Evolutionary conservation across 2,888 invertebrate genomes (phyloP).

Genomic region (Mactromeris polynyma): DNA sequence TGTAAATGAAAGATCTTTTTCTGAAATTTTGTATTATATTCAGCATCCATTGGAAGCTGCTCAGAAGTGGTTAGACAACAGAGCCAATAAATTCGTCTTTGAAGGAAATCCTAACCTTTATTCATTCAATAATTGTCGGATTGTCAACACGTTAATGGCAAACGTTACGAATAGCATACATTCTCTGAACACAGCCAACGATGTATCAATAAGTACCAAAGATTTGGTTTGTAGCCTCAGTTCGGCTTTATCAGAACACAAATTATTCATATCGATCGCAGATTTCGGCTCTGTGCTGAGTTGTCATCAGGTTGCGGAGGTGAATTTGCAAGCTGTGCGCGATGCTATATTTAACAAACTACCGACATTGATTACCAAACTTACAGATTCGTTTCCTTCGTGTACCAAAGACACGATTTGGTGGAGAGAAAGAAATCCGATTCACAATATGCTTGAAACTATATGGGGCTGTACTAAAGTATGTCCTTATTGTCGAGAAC

Average conservation of each 20-base stretch:
- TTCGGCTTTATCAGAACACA: not conserved
- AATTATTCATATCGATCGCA: not conserved
- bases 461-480: not conserved
- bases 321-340: not conserved
- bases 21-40: not conserved
- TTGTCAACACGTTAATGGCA: not conserved
- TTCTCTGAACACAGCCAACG: not conserved
- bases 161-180: not conserved
- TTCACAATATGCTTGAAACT: not conserved
- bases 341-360: not conserved
- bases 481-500: not conserved
- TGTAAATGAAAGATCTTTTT: not conserved
- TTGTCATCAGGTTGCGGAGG: not conserved
- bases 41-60: not conserved
- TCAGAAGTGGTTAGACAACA: not conserved
- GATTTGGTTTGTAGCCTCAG: not conserved
- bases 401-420: not conserved
- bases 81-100: not conserved
- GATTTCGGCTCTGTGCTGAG: not conserved
- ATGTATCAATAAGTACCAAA: not conserved
- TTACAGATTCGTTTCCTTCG: not conserved
- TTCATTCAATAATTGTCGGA: not conserved
- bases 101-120: not conserved
- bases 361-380: not conserved
- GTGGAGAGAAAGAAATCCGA: not conserved